Percentiles rank a stretch among this genome's conserved stretches.
phyloP scores from a whole-genome alignment of 2,113 vertebrate genomes.

The Baryphthengus martii region DNA sequence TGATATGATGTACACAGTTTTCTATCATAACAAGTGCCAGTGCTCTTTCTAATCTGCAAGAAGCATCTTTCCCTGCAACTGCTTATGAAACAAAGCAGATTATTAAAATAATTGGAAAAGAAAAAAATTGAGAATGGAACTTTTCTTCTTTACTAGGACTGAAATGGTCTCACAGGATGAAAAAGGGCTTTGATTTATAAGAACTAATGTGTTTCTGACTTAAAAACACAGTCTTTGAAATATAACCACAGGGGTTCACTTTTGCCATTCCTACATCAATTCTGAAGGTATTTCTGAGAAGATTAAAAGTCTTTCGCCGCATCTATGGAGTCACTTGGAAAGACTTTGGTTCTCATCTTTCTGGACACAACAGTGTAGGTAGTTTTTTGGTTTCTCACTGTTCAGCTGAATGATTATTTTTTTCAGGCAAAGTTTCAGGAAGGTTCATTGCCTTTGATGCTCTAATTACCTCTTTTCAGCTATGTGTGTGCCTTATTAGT shows the following conservation, averaged over 20 bases:
- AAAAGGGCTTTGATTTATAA: not conserved
- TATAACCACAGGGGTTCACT: not conserved
- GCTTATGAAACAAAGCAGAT: not conserved
- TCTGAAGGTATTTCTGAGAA: not conserved
- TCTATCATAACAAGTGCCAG: not conserved
- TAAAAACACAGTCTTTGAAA: slow-evolving; percentile 6
- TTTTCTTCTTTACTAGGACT: not conserved
- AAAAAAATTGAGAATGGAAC: not conserved
- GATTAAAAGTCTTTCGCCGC: not conserved
- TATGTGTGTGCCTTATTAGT: slow-evolving; percentile 41
- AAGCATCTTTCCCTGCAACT: not conserved
- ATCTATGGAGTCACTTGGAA: not conserved
- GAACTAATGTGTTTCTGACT: slow-evolving; percentile 15
- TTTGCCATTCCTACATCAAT: not conserved
- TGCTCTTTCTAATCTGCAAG: not conserved
- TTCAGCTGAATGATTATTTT: not conserved
- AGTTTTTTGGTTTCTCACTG: not conserved
- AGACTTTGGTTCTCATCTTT: not conserved
- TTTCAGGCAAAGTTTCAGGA: slow-evolving; percentile 40
- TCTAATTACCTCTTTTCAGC: slow-evolving; percentile 66
- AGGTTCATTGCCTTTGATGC: slow-evolving; percentile 66
- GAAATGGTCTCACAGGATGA: not conserved
- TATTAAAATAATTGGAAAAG: not conserved
- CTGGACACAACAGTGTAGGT: not conserved
- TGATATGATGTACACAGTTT: not conserved